Evolutionary conservation across 1,140 invertebrate species (phyloP).

Genomic region (Macrobrachium nipponense): DNA sequence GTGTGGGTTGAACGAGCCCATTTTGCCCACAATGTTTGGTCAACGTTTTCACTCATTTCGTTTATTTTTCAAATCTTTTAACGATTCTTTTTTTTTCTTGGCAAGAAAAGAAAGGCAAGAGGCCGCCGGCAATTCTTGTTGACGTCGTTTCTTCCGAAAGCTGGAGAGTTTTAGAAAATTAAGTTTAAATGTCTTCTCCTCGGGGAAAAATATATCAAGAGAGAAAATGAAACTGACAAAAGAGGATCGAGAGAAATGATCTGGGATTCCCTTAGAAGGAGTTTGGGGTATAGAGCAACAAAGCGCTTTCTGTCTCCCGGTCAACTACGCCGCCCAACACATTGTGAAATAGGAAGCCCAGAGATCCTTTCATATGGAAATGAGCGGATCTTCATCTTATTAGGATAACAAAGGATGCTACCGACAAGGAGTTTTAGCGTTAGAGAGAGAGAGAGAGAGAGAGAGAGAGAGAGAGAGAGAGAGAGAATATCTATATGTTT

Average conservation of each 20-base stretch:
- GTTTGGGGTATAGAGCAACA: slow-evolving; percentile 27
- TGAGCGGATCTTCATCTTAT: slow-evolving; percentile 60
- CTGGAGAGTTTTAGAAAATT: no score
- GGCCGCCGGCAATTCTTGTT: no score
- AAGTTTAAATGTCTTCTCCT: no score
- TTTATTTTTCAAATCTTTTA: not conserved
- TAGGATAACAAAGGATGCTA: slow-evolving; percentile 59
- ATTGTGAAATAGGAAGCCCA: slow-evolving; percentile 60
- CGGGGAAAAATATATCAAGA: no score
- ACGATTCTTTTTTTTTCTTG: not conserved
- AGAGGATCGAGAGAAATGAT: slow-evolving; percentile 10
- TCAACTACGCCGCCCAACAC: slow-evolving; percentile 51
- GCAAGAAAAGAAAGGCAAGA: not conserved
- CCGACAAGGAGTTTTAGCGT: slow-evolving; percentile 39
- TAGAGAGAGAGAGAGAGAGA: not conserved
- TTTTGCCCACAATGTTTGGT: slow-evolving; percentile 47
- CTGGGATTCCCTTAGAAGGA: slow-evolving; percentile 28
- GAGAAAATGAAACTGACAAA: not conserved
- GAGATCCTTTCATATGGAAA: slow-evolving; percentile 57
- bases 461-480: slow-evolving; percentile 19
- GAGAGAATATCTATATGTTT: not conserved
- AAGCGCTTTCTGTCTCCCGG: slow-evolving; percentile 43
- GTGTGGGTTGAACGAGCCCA: slow-evolving; percentile 19
- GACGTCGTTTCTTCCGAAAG: no score
- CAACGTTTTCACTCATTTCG: slow-evolving; percentile 25